Base-by-base conservation (phyloP, 2,888 invertebrate species). In the Falcaria lacertinaria region DNA sequence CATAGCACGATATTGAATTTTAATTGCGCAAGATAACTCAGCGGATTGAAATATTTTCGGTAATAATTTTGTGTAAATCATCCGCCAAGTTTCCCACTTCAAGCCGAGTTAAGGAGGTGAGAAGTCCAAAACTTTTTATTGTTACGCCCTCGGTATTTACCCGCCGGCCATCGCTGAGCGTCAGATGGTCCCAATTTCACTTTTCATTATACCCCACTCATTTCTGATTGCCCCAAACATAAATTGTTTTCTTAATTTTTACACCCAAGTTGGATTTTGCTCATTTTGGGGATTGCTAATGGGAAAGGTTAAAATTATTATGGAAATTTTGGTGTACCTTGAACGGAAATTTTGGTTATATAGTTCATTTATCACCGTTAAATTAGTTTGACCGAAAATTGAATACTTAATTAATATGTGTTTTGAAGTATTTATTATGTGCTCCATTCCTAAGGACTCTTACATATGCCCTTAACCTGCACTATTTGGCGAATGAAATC, bases 91-190 rank as follows among this genome's bases (percentile, higher is more conserved):
- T 46, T 39, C 44, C 43, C 47, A 42, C 53, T 54, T 49, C 50
- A 69, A 64, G 57, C 57, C 50, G 64, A 74, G 69, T 73, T 72
- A 67, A 71, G 69, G 64, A 74, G 74, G 76, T 74, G 75, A 63
- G 68, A 72, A 69, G 61, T 68, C 56, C 59, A 60, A 68, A 76
- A 77, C 69, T 75, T 75, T 77, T 74, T 75, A 77, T 75, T 74
- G 74, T 74, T 71, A 64, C 59, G 56, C 47, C 59, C 42, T 35
- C 42, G 57, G 54, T 67, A 69, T 69, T 71, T 64, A 73, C 70
- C 72, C 60, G 46, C 43, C 42, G 51, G 57, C 52, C 52, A 52
- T 57, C 52, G 28, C 28, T 28, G 50, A 49, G 35, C 36, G 35
- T 57, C 64, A 63, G 69, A 62, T 70, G 69, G 57, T 63, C 60